phyloP scores from a whole-genome alignment of 2,888 invertebrate species.

The Formica aserva region DNA sequence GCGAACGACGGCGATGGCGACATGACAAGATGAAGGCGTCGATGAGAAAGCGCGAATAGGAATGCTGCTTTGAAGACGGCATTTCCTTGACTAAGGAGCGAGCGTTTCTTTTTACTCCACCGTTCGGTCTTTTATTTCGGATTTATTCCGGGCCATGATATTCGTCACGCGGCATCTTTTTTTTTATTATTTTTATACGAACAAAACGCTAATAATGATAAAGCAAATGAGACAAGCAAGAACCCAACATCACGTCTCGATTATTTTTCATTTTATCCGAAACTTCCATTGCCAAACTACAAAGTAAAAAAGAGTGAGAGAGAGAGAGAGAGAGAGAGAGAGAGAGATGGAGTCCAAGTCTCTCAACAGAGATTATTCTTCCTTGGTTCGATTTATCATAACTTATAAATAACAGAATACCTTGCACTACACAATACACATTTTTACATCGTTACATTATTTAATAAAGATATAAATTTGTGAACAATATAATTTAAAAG shows the following conservation, averaged over 20 bases:
- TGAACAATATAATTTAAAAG: conserved; percentile 13
- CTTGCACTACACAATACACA: conserved; percentile 1
- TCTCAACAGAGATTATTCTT: conserved; percentile 35
- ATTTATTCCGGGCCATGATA: conserved; percentile 7
- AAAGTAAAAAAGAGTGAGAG: not conserved
- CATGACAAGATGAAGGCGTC: conserved; percentile 24
- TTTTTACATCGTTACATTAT: conserved; percentile 24
- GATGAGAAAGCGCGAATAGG: not conserved
- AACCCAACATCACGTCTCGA: conserved; percentile 51
- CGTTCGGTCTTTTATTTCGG: not conserved
- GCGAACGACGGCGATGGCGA: conserved; percentile 28
- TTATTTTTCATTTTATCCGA: conserved; percentile 37
- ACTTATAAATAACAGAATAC: conserved; percentile 13
- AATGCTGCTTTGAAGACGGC: conserved; percentile 44
- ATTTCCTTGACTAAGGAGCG: conserved; percentile 53
- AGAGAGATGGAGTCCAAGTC: not conserved
- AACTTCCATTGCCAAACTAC: conserved; percentile 4
- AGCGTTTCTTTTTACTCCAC: conserved; percentile 1
- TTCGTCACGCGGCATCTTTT: not conserved
- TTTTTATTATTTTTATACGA: conserved; percentile 30
- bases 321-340: not conserved
- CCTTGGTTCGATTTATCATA: conserved; percentile 15
- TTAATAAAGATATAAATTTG: not conserved
- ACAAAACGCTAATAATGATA: conserved; percentile 58
- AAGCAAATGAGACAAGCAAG: conserved; percentile 52